Evolutionary conservation across 2,113 vertebrate species (phyloP), one percentile per base, ranked within the genome.

Genomic region (Phaethornis superciliosus): DNA sequence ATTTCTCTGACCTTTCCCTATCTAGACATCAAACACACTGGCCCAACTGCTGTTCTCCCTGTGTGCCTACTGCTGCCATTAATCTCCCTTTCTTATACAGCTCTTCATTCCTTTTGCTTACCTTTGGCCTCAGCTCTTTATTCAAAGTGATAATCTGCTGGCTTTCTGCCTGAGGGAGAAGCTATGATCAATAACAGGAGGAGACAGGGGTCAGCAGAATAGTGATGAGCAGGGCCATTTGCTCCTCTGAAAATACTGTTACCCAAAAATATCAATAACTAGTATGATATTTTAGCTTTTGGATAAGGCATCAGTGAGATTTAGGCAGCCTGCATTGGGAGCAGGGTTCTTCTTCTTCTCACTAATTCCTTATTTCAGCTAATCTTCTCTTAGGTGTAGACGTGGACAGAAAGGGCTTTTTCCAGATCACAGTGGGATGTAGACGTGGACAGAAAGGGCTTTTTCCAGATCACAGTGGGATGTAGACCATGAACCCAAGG

Each of bases 131-230:
- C 81, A 93, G 37, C 83, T 94, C 95, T 90, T 89, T 94, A 96
- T 95, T 96, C 96, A 95, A 94, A 93, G 92, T 93, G 90, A 87
- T 96, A 96, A 94, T 96, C 95, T 95, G 90, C 90, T 93, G 89
- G 40, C 81, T 96, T 68, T 95, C 90, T 93, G 90, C 94, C 4
- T 0, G 90, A 95, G 85, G 85, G 82, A 94, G 92, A 96, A 95
- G 89, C 77, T 79, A 94, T 96, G 96, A 96, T 96, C 96, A 96
- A 94, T 95, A 96, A 93, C 92, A 89, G 49, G 83, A 93, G 90
- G 88, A 89, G 89, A 87, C 77, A 91, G 88, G 23, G 92, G 94
- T 95, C 95, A 94, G 65, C 32, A 15, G 90, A 94, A 92, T 96
- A 90, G 81, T 95, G 93, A 96, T 96, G 86, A 96, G 94, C 88